Conservation (phyloP, 1,140 invertebrate genomes). For the Drosophila baimaii region DNA sequence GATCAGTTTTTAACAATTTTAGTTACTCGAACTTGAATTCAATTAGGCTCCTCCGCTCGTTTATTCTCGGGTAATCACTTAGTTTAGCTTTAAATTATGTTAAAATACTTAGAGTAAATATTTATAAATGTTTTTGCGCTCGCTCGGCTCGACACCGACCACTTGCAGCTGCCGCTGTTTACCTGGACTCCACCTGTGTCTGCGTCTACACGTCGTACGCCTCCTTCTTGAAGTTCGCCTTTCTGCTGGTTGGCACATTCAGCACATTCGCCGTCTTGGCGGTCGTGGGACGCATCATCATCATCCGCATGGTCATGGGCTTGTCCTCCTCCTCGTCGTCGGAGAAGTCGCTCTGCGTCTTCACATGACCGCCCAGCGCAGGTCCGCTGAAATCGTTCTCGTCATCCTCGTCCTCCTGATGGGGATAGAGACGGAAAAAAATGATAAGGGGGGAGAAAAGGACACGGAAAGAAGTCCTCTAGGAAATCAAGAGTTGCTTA, state of each 20-base stretch:
- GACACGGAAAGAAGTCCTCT: conserved; percentile 16
- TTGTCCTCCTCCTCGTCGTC: conserved; percentile 83
- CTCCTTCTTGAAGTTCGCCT: conserved; percentile 77
- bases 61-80: conserved; percentile 48
- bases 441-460: neutral
- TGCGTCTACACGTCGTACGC: conserved; percentile 79
- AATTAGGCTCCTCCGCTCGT: conserved; percentile 35
- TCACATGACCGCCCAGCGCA: conserved; percentile 80
- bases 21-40: conserved; percentile 46
- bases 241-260: conserved; percentile 82
- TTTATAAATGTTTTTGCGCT: conserved; percentile 72
- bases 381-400: conserved; percentile 82
- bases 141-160: too few species aligned
- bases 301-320: conserved; percentile 80
- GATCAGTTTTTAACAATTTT: conserved; percentile 45
- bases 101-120: conserved; percentile 77
- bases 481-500: conserved; percentile 40
- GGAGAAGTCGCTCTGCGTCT: conserved; percentile 79
- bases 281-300: conserved; percentile 69
- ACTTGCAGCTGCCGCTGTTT: too few species aligned
- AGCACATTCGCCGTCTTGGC: conserved; percentile 66
- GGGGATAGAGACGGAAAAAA: neutral
- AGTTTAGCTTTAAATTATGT: conserved; percentile 69
- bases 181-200: neutral
- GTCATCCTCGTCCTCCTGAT: conserved; percentile 74